These are phyloP conservation scores for Cybosia mesomella DNA, from an alignment of 2,888 invertebrate species.

Conservation along the genomic window DNA sequence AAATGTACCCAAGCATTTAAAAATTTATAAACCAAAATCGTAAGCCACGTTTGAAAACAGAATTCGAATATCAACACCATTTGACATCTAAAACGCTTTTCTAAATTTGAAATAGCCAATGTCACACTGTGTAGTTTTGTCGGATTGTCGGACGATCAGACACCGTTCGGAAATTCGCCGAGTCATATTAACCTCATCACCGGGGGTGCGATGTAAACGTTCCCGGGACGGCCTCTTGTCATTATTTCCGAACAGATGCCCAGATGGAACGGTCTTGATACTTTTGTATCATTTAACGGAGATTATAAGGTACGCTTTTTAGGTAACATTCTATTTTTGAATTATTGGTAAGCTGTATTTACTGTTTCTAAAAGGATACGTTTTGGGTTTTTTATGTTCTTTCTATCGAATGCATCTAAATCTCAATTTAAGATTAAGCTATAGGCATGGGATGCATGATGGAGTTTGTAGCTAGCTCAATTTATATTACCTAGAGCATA, in stretches of 20 bases:
- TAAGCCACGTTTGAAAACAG: not conserved
- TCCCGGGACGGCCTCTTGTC: constrained; percentile 72
- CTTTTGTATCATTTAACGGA: constrained; percentile 34
- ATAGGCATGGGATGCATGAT: not conserved
- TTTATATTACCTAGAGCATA: too few relatives aligned
- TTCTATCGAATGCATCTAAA: not conserved
- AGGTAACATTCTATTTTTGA: constrained; percentile 4
- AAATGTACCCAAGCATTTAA: not conserved
- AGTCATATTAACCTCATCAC: constrained; percentile 83
- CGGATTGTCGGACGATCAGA: constrained; percentile 35
- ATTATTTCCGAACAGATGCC: constrained; percentile 62
- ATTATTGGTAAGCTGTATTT: constrained; percentile 1
- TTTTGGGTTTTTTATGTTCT: constrained; percentile 1
- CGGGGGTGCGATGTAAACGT: constrained; percentile 67
- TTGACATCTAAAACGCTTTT: constrained; percentile 33
- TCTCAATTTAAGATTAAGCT: not conserved
- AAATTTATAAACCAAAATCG: not conserved
- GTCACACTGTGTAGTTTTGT: constrained; percentile 25
- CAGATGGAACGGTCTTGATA: constrained; percentile 58
- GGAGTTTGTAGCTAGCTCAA: not conserved
- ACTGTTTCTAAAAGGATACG: constrained; percentile 12
- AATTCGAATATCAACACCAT: constrained; percentile 19
- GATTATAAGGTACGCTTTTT: constrained; percentile 16
- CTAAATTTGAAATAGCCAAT: constrained; percentile 17
- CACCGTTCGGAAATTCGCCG: constrained; percentile 66